Base-by-base conservation (phyloP, 2,113 vertebrate species). In the Eubucco bourcierii region DNA sequence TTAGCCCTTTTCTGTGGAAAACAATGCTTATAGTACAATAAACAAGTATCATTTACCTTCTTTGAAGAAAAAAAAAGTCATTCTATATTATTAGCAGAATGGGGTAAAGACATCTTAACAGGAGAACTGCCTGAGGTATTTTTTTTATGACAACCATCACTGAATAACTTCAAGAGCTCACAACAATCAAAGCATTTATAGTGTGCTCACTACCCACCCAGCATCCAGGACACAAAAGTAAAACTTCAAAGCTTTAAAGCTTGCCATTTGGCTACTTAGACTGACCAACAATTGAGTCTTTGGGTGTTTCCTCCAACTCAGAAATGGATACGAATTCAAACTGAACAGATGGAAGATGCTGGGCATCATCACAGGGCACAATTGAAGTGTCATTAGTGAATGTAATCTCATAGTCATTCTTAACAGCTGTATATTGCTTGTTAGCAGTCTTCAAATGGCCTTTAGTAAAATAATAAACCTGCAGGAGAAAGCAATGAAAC, bases 341-440 rank as follows among this genome's bases (percentile, higher is more conserved):
- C 96, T 99, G 98, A 97, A 99, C 91, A 92, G 98, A 98, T 85
- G 99, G 99, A 91, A 99, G 98, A 15, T 99, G 98, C 31, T 93
- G 90, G 74, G 85, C 97, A 94, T 99, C 99, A 11, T 99, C 99
- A 82, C 99, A 99, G 88, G 98, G 99, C 83, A 99, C 95, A 93
- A 99, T 95, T 10, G 97, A 97, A 50, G 99, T 98, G 65, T 99
- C 99, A 24, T 98, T 98, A 33, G 98, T 98, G 85, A 99, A 98
- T 9, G 99, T 99, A 98, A 99, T 99, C 97, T 99, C 99, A 9
- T 99, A 99, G 96, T 99, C 99, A 15, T 99, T 99, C 97, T 99
- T 99, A 96, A 99, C 97, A 15, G 99, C 97, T 14, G 98, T 97
- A 97, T 98, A 99, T 92, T 99, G 99, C 98, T 99, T 99, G 97